Base-by-base conservation (phyloP, 1,140 invertebrate genomes). In the Drosophila persimilis region DNA sequence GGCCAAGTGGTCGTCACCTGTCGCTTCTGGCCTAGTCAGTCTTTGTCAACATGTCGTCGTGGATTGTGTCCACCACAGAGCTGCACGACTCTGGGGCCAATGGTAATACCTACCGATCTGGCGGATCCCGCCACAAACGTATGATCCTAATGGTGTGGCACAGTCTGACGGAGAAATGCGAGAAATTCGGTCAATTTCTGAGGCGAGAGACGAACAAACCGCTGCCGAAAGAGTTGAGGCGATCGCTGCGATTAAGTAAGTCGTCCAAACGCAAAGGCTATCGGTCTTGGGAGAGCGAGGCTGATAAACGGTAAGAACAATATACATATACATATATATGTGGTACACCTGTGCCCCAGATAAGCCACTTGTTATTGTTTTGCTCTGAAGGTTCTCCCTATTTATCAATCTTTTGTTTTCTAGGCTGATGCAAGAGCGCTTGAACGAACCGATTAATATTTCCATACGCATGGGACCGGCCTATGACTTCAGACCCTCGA, bases 201-300 rank as follows among this genome's bases (percentile, higher is more conserved):
- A 41, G 60, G 6, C 71, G 89, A 0, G 86, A 90, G 43, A 64
- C 75, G 0, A 90, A 89, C 22, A 91, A 89, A 7, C 79, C 81
- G 3, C 55, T 89, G 20, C 83, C 83, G 43, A 91, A 91, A 67
- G 90, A 88, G 39, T 46, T 91, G 22, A 73, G 90, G 4, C 75
- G 75, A 66, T 89, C 85, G 50, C 29, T 91, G 56, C 85, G 89
- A 35, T 52, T 91, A 4, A 91, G 88, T 58, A 91, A 91, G 57
- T 91, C 90, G 53, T 80, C 90, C 5, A 92, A 90, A 55, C 90
- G 85, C 51, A 93, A 92, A 61, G 92, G 92, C 35, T 94, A 93
- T 73, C 90, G 77, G 44, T 83, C 80, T 61, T 92, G 93, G 73
- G 80, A 92, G 13, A 92, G 91, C 6, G 93, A 93, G 24, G 93